Conservation (phyloP, 2,888 invertebrate genomes). For the Drosophila subquinaria region DNA sequence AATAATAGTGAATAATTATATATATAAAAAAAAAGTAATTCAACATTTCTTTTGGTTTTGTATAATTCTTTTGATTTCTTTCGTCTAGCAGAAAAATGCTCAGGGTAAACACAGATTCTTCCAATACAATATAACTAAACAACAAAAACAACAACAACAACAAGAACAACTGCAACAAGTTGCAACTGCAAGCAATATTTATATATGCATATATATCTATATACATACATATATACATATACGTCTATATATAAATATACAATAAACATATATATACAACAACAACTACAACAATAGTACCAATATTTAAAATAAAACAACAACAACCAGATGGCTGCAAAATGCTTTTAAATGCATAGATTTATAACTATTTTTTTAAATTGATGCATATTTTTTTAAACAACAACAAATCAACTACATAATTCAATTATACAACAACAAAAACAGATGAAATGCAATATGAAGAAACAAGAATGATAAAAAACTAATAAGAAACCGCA, state of each 20-base stretch:
- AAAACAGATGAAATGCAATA: constrained; percentile 4
- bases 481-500: constrained; percentile 23
- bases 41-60: constrained; percentile 20
- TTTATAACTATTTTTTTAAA: constrained; percentile 65
- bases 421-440: constrained; percentile 52
- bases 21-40: constrained; percentile 1
- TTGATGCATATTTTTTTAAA: constrained; percentile 72
- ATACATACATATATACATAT: constrained; percentile 17
- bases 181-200: constrained; percentile 68
- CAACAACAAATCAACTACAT: constrained; percentile 35
- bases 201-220: constrained; percentile 57
- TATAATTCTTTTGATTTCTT: constrained; percentile 38
- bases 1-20: constrained; percentile 16
- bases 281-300: constrained; percentile 66
- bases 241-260: constrained; percentile 41
- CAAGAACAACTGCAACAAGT: constrained; percentile 50
- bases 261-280: constrained; percentile 43
- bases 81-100: constrained; percentile 84
- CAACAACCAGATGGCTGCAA: constrained; percentile 50
- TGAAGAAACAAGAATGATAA: constrained; percentile 5
- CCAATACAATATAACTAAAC: constrained; percentile 82
- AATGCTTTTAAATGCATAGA: constrained; percentile 46
- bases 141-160: constrained; percentile 40
- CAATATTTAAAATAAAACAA: constrained; percentile 63
- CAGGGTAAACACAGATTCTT: constrained; percentile 86